Base-by-base conservation (phyloP, 2,797 vertebrate species). In the Gambusia yucatana region DNA sequence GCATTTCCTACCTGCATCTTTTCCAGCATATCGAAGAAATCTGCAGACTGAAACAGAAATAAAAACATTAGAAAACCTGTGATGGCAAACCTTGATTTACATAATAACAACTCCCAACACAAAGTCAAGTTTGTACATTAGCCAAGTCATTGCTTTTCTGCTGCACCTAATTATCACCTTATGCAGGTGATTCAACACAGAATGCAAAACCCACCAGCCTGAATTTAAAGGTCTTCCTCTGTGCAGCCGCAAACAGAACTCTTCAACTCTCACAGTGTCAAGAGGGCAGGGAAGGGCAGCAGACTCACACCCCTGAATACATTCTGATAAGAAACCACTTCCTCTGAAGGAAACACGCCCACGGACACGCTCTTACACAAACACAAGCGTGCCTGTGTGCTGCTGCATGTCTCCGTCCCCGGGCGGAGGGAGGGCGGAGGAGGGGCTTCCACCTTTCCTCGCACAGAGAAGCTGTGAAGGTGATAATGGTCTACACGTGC, bases 11-110 rank as follows among this genome's bases (percentile, higher is more conserved):
- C 98, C 97, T 98, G 98, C 97, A 99, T 99, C 90, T 96, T 98
- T 90, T 99, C 98, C 96, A 99, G 94, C 97, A 99, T 99, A 85
- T 99, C 98, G 69, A 99, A 99, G 96, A 99, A 99, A 91, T 99
- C 98, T 1, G 98, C 97, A 0, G 98, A 99, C 98, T 99, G 95
- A 80, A 96, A 94, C 11, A 91, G 48, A 91, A 91, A 47, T 87
- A 84, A 75, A 65, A 6, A 33, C 0, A 36, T 13, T 50, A 70
- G 20, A 43, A 44, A 59, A 46, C 55, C 3, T 44, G 14, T 30
- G 46, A 1, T 47, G 5, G 6, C 25, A 16, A 72, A 72, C 22
- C 77, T 59, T n/a, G 20, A 81, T 28, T 47, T 25, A 6, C n/a
- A 48, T 3, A 39, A 2, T 0, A 73, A 70, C 39, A 20, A 79